Base-by-base conservation (phyloP, 2,888 invertebrate genomes). In the Beris chalybata region DNA sequence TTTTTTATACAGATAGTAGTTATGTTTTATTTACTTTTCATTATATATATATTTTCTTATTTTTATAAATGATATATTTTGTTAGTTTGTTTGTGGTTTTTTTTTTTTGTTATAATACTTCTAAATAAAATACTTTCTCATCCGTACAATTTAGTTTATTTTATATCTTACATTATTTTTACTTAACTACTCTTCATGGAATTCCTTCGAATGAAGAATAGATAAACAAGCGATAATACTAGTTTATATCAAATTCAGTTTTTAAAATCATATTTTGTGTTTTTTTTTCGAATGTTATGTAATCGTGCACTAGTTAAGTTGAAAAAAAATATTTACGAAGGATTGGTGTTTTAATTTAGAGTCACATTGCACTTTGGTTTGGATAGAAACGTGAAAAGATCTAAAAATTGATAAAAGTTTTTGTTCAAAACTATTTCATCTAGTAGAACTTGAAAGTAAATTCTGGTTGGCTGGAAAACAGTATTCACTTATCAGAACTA, bases 401-500 rank as follows among this genome's bases (percentile, higher is more conserved):
- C 44, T 44, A 44, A 32, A 59, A 29, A n/a, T 15, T 31, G 47
- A 31, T 58, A 47, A 47, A 47, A 30, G 45, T 58, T 22, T 59
- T 44, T 11, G 7, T 61, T 61, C 13, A 6, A 32, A 31, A n/a
- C 9, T n/a, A 32, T 31, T 30, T 58, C 31, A 38, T n/a, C 6
- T 47, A 47, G 7, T 56, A 44, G 53, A 11, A 29, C 13, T 12
- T 54, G 32, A 22, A 5, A 61, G 61, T 61, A 61, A 50, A 50
- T 52, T 22, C n/a, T 61, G 52, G 15, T 52, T 32, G 61, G 61
- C 61, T 61, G 61, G 61, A 50, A 50, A 38, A 61, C 50, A 61
- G n/a, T 15, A 50, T 52, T 59, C 32, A 59, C 59, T 38, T 38
- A 38, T 3, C 1, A 38, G 38, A 9, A 38, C 38, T 38, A 9